Percentiles rank a stretch among this genome's conserved stretches.
phyloP scores from a whole-genome alignment of 2,797 vertebrate species.

The Tangara arthus region DNA sequence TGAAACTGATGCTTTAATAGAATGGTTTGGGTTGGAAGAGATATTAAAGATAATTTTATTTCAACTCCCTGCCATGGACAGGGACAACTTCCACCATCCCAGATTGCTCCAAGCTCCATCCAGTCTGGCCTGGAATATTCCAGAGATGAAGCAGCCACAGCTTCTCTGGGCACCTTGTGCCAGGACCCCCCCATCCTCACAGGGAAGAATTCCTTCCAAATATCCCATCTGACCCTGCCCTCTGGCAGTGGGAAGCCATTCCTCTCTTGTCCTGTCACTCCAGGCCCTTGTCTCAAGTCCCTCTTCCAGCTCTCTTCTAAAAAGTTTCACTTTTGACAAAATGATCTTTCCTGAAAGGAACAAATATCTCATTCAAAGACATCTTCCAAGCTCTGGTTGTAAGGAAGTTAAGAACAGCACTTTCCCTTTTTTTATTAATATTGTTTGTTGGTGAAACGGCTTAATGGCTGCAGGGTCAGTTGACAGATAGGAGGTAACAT shows the following conservation, averaged over 20 bases:
- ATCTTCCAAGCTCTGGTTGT: background rate
- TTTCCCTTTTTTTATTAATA: slow-evolving; percentile 56
- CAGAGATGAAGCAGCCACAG: background rate
- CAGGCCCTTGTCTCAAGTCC: background rate
- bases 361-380: slow-evolving; percentile 6
- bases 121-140: background rate
- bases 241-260: background rate
- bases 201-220: background rate
- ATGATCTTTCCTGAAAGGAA: background rate
- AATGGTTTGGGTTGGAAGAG: background rate
- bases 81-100: background rate
- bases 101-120: background rate
- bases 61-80: background rate
- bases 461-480: slow-evolving; percentile 53
- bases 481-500: slow-evolving; percentile 17
- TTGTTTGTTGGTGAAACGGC: slow-evolving; percentile 41
- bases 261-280: background rate
- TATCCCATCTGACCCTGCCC: accelerated
- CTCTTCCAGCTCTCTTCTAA: background rate
- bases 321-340: background rate
- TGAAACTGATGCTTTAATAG: background rate
- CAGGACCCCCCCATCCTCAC: background rate
- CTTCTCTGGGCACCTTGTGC: background rate
- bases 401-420: slow-evolving; percentile 12
- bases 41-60: background rate